Evolutionary conservation across 2,888 invertebrate species (phyloP).

Genomic region (Apocheima hispidaria): DNA sequence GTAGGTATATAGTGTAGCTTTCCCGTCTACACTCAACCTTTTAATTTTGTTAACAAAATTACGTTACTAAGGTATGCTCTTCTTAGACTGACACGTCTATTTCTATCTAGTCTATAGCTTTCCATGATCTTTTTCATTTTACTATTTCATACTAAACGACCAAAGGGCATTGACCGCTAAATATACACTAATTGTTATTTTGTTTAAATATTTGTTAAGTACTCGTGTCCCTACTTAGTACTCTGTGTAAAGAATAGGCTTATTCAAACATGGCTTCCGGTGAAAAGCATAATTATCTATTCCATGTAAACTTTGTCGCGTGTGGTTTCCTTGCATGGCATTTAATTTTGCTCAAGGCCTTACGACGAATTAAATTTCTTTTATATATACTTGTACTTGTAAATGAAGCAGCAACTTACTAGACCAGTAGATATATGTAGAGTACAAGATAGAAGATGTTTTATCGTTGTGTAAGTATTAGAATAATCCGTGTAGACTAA

Average conservation of each 20-base stretch:
- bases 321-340: constrained; percentile 33
- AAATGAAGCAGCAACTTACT: constrained; percentile 20
- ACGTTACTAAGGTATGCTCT: too few species aligned
- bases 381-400: constrained; percentile 3
- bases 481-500: constrained; percentile 11
- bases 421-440: constrained; percentile 20
- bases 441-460: not conserved
- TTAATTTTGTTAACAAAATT: too few species aligned
- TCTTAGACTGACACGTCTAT: not conserved
- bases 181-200: not conserved
- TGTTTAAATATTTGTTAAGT: constrained; percentile 6
- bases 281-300: constrained; percentile 42
- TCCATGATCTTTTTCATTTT: not conserved
- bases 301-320: constrained; percentile 43
- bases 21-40: too few species aligned
- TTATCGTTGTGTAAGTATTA: constrained; percentile 18
- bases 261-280: constrained; percentile 33
- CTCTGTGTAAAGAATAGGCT: constrained; percentile 8
- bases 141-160: not conserved
- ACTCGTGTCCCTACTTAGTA: not conserved
- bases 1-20: too few species aligned
- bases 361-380: constrained; percentile 33
- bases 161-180: not conserved
- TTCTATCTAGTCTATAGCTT: not conserved
- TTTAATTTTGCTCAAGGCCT: constrained; percentile 34